Conservation (phyloP, 2,888 invertebrate species). For the Campoplex capitator region DNA sequence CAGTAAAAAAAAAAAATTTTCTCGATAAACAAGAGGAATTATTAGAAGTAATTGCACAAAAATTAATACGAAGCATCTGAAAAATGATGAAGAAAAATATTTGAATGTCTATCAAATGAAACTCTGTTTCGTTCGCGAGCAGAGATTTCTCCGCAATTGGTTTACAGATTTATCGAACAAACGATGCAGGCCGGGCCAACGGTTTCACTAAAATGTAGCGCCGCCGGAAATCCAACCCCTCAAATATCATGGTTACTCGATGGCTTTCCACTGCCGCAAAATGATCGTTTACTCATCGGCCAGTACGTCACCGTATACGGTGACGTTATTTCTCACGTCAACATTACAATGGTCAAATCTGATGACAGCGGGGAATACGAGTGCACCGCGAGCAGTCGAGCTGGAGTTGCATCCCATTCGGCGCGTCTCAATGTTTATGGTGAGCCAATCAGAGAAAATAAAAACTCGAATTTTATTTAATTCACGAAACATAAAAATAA, state of each 20-base stretch:
- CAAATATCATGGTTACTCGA: constrained; percentile 96
- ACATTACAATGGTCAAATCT: constrained; percentile 84
- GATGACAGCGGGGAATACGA: constrained; percentile 86
- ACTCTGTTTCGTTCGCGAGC: constrained; percentile 75
- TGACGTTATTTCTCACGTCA: constrained; percentile 86
- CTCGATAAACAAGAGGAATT: background rate
- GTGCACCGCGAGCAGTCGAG: constrained; percentile 86
- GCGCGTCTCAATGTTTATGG: constrained; percentile 87
- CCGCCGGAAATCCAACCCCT: constrained; percentile 97
- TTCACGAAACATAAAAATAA: no score
- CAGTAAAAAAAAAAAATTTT: background rate
- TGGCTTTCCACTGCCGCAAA: constrained; percentile 93
- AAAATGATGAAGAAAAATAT: background rate
- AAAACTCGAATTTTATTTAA: background rate
- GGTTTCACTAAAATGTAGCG: constrained; percentile 96
- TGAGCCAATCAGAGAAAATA: constrained; percentile 74
- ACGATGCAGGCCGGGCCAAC: constrained; percentile 96
- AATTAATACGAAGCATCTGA: no score
- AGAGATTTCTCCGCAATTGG: constrained; percentile 89
- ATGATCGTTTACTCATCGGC: constrained; percentile 86
- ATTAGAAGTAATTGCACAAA: background rate
- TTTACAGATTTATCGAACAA: constrained; percentile 96
- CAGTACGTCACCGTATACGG: constrained; percentile 85
- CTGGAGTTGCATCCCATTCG: constrained; percentile 85
- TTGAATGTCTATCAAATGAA: background rate